Conservation (phyloP, 2,113 vertebrate species). For the Marmota monax region DNA sequence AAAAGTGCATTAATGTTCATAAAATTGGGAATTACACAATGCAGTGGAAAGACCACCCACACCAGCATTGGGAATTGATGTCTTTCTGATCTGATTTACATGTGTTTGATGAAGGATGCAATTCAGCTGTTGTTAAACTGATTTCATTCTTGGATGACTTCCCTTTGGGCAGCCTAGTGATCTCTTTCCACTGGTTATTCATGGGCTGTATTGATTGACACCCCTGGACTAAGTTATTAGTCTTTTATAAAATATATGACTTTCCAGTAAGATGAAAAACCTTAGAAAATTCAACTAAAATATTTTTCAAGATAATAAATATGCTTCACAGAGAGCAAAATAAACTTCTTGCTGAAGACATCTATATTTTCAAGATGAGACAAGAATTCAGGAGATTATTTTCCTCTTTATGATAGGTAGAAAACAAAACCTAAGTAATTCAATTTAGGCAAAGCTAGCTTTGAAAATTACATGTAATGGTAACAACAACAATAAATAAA, state of each 20-base stretch:
- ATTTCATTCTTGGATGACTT: constrained; percentile 88
- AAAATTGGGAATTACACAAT: constrained; percentile 65
- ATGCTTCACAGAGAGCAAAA: not conserved
- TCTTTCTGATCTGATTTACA: constrained; percentile 81
- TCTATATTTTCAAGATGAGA: not conserved
- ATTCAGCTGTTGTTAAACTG: constrained; percentile 79
- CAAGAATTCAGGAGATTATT: not conserved
- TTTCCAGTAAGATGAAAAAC: constrained; percentile 64
- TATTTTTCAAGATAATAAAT: constrained; percentile 6
- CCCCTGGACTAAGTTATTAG: constrained; percentile 84
- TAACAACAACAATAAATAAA: not conserved
- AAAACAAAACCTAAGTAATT: not conserved
- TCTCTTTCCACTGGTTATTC: constrained; percentile 86
- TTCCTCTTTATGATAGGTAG: not conserved
- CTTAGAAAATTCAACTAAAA: constrained; percentile 77
- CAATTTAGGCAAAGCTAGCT: not conserved
- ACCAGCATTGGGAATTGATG: constrained; percentile 78
- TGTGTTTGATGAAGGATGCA: constrained; percentile 84
- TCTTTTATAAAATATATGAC: constrained; percentile 82
- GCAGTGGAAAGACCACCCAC: constrained; percentile 24
- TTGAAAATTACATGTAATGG: not conserved
- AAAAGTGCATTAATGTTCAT: constrained; percentile 22
- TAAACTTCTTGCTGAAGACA: not conserved
- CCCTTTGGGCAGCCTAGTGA: constrained; percentile 84
- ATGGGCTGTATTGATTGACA: constrained; percentile 88